Evolutionary conservation across 2,113 vertebrate species (phyloP).

Genomic region (Apteryx mantelli): DNA sequence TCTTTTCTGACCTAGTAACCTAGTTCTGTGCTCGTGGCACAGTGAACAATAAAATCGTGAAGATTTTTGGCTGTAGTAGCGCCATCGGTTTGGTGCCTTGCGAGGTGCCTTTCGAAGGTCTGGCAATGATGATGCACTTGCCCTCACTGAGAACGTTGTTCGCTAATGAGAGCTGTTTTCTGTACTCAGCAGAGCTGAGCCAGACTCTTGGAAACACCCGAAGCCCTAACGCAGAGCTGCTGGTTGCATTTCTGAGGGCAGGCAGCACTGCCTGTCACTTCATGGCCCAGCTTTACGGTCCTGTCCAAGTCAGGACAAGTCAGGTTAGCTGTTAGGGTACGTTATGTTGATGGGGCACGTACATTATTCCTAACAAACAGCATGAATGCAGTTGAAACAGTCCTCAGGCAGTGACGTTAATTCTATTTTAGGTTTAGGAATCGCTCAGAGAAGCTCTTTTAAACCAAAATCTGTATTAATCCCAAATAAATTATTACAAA

Average conservation of each 20-base stretch:
- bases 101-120: not conserved
- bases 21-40: not conserved
- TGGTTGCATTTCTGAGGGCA: not conserved
- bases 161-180: conserved; percentile 41
- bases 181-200: conserved; percentile 62
- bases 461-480: not conserved
- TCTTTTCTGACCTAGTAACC: conserved; percentile 23
- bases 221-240: accelerated
- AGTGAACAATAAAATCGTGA: accelerated
- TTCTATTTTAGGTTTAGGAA: not conserved
- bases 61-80: not conserved
- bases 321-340: accelerated
- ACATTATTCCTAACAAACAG: not conserved
- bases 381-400: not conserved
- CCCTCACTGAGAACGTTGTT: conserved; percentile 69
- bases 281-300: accelerated
- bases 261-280: not conserved
- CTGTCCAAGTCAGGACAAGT: accelerated
- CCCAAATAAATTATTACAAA: not conserved
- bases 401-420: too few relatives aligned
- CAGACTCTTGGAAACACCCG: not conserved
- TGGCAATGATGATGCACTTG: conserved; percentile 70
- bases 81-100: accelerated
- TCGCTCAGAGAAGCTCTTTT: not conserved
- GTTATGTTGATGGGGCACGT: accelerated